Conservation (phyloP, 2,113 vertebrate genomes). For the Porphyrio hochstetteri region DNA sequence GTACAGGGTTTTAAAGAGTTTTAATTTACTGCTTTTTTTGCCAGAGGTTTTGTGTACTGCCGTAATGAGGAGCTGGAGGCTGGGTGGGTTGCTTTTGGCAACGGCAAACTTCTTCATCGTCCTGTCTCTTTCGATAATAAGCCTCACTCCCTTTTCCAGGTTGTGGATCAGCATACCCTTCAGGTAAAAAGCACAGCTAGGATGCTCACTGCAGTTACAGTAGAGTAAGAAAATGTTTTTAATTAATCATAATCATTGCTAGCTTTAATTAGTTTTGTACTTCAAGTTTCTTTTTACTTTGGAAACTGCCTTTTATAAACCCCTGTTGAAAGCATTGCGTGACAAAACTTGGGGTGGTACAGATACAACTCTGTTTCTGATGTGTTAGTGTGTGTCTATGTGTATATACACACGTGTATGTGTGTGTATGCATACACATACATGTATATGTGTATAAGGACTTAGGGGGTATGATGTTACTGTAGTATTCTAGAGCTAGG, state of each 20-base stretch:
- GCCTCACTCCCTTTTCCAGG: conserved; percentile 95
- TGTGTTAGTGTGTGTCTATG: not conserved
- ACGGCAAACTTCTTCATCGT: conserved; percentile 86
- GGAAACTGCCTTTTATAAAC: not conserved
- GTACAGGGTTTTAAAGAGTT: not conserved
- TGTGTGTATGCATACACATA: fast-evolving
- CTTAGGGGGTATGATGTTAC: fast-evolving
- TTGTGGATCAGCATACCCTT: conserved; percentile 94
- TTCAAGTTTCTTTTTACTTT: not conserved
- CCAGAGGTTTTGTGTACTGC: conserved; percentile 96
- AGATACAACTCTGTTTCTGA: not conserved
- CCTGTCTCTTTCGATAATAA: conserved; percentile 96
- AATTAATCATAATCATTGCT: not conserved
- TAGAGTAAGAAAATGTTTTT: not conserved
- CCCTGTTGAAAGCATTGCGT: fast-evolving
- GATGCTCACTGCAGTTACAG: not conserved
- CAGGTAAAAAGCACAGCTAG: conserved; percentile 81
- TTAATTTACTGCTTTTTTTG: not conserved
- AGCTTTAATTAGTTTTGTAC: not conserved
- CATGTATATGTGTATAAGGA: not conserved
- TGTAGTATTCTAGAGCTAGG: not conserved
- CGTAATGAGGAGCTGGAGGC: conserved; percentile 94
- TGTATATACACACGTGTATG: too few relatives aligned
- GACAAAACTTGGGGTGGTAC: not conserved
- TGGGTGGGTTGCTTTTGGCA: conserved; percentile 93